Base-by-base conservation (phyloP, 1,140 invertebrate species). In the Eriosoma lanigerum region DNA sequence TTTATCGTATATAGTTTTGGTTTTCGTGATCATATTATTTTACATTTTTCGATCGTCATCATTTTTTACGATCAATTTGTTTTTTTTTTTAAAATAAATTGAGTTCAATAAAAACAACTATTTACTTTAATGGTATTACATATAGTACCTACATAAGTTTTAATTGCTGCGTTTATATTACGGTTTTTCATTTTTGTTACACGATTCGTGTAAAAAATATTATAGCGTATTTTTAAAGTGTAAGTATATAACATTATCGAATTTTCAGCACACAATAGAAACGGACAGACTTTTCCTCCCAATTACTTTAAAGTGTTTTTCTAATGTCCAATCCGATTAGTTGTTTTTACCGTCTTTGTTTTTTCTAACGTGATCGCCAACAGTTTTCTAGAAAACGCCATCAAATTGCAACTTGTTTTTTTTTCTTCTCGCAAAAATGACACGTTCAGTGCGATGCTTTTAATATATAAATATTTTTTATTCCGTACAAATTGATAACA, bases 401-500 rank as follows among this genome's bases (percentile, higher is more conserved):
- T n/a, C n/a, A n/a, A n/a, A n/a, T n/a, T n/a, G n/a, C n/a, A n/a
- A n/a, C n/a, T n/a, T n/a, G n/a, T n/a, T n/a, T n/a, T n/a, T n/a
- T n/a, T n/a, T n/a, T n/a, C n/a, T n/a, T n/a, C 24, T 46, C 46
- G 6, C 64, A 46, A 46, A 46, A 68, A 24, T 9, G 64, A 68
- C 64, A 68, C 38, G 64, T 68, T 38, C 46, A 62, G 24, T 29
- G 64, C 26, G 58, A n/a, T 24, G 21, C 21, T 46, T 24, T 21
- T 46, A n/a, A n/a, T n/a, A n/a, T n/a, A n/a, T n/a, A n/a, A n/a
- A n/a, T n/a, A n/a, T n/a, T n/a, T n/a, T n/a, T n/a, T n/a, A n/a
- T n/a, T n/a, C n/a, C n/a, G n/a, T n/a, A 46, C 21, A 68, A 46
- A 68, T 68, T 68, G 64, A 24, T 68, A 68, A 68, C 64, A 10